phyloP scores from a whole-genome alignment of 2,113 vertebrate genomes.

The Stigmatopora nigra region DNA sequence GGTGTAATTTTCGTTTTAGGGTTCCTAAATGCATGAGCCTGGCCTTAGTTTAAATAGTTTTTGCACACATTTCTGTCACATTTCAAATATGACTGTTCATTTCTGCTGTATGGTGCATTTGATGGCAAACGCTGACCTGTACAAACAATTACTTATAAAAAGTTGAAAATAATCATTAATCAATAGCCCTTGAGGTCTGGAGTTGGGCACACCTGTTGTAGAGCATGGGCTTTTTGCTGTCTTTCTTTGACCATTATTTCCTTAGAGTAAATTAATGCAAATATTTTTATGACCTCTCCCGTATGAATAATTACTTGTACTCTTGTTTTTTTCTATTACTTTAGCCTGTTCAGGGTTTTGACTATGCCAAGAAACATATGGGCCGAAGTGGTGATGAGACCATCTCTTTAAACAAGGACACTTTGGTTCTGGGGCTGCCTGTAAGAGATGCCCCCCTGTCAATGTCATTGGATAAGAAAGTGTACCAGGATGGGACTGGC shows the following conservation, averaged over 20 bases:
- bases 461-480: slow-evolving; percentile 80
- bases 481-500: slow-evolving; percentile 80
- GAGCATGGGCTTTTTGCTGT: not conserved
- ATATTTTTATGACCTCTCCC: too few relatives aligned
- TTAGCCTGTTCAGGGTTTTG: slow-evolving; percentile 96
- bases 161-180: too few relatives aligned
- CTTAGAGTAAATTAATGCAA: not conserved
- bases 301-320: not conserved
- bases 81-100: too few relatives aligned
- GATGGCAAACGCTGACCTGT: too few relatives aligned
- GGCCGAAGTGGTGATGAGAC: slow-evolving; percentile 87
- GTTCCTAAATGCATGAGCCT: too few relatives aligned
- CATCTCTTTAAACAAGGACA: slow-evolving; percentile 88
- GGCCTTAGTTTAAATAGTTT: too few relatives aligned
- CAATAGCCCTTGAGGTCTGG: too few relatives aligned
- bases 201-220: not conserved
- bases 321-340: not conserved
- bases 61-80: too few relatives aligned
- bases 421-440: slow-evolving; percentile 82
- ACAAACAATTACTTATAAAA: too few relatives aligned
- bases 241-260: slow-evolving; percentile 27
- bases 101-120: too few relatives aligned
- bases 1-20: too few relatives aligned
- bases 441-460: slow-evolving; percentile 79
- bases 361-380: slow-evolving; percentile 96